Percentiles rank a stretch among this genome's conserved stretches.
Evolutionary conservation across 2,113 vertebrate species (phyloP).

Genomic region (Pluvianellus socialis): DNA sequence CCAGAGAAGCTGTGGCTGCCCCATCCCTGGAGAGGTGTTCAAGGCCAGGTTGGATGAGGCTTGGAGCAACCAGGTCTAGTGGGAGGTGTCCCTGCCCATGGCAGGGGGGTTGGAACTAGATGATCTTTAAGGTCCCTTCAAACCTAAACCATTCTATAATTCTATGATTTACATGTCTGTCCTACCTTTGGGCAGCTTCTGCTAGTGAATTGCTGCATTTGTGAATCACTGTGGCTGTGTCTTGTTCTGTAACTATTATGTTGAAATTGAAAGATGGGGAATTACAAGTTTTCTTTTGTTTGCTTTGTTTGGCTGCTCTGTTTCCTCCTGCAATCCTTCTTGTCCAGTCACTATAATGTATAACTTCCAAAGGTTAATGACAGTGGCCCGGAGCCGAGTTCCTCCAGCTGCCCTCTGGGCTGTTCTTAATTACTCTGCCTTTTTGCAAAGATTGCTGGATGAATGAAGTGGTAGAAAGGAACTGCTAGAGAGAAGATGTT

Average conservation of each 20-base stretch:
- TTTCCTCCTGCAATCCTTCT: neutral
- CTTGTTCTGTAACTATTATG: neutral
- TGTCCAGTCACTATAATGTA: conserved; percentile 4
- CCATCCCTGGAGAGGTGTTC: too few species aligned
- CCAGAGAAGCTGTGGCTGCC: too few species aligned
- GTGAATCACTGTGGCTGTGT: neutral
- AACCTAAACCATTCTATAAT: neutral
- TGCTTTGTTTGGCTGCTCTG: conserved; percentile 36
- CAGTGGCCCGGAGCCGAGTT: neutral
- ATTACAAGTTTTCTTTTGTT: neutral
- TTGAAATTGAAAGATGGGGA: neutral
- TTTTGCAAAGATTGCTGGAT: neutral
- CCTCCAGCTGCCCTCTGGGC: conserved; percentile 43
- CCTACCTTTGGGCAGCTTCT: neutral
- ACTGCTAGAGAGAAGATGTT: neutral
- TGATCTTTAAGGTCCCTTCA: too few species aligned
- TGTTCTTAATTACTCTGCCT: conserved; percentile 71
- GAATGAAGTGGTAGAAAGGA: conserved; percentile 25
- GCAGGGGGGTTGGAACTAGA: too few species aligned
- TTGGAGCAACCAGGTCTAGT: too few species aligned
- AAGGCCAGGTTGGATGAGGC: too few species aligned
- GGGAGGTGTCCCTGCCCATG: too few species aligned
- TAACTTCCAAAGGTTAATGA: conserved; percentile 74
- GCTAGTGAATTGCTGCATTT: neutral
- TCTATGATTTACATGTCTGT: neutral